Conservation (phyloP, 35 echinoderm and acorn worm species). For the Eucidaris tribuloides region DNA sequence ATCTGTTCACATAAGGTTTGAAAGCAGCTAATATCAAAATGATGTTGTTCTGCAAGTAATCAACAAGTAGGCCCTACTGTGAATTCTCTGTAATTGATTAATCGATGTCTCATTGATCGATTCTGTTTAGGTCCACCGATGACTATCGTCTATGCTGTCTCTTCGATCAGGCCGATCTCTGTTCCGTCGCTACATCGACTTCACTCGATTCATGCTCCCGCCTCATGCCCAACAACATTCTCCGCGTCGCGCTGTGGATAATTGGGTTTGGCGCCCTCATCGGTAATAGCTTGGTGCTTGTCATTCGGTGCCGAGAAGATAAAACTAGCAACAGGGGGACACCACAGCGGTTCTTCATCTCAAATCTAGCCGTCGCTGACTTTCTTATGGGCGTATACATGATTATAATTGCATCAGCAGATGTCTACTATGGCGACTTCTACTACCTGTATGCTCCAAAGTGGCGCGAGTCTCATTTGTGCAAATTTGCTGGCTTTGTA, state of each 20-base stretch:
- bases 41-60: too few relatives aligned
- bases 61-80: too few relatives aligned
- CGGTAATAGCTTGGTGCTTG: conserved; percentile 65
- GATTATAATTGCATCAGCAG: conserved; percentile 62
- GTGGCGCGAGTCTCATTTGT: conserved; percentile 61
- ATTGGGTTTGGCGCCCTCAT: conserved; percentile 68
- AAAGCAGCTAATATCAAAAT: too few relatives aligned
- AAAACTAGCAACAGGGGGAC: background rate
- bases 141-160: conserved; percentile 42
- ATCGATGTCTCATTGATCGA: too few relatives aligned
- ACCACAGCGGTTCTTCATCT: conserved; percentile 41
- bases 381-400: conserved; percentile 86
- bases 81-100: too few relatives aligned
- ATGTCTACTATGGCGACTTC: conserved; percentile 34
- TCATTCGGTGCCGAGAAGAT: conserved; percentile 18
- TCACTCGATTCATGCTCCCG: conserved; percentile 38
- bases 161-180: background rate
- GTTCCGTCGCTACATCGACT: background rate
- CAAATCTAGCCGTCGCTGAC: conserved; percentile 79
- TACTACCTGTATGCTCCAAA: conserved; percentile 54
- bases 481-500: conserved; percentile 70
- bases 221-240: conserved; percentile 31
- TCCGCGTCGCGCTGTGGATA: conserved; percentile 70
- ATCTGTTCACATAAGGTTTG: too few relatives aligned
- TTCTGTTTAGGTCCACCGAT: background rate